A percentile compares a stretch with the other conserved stretches of the same genome.
Evolutionary conservation across 2,113 vertebrate species (phyloP).

Genomic region (Ammospiza caudacuta): DNA sequence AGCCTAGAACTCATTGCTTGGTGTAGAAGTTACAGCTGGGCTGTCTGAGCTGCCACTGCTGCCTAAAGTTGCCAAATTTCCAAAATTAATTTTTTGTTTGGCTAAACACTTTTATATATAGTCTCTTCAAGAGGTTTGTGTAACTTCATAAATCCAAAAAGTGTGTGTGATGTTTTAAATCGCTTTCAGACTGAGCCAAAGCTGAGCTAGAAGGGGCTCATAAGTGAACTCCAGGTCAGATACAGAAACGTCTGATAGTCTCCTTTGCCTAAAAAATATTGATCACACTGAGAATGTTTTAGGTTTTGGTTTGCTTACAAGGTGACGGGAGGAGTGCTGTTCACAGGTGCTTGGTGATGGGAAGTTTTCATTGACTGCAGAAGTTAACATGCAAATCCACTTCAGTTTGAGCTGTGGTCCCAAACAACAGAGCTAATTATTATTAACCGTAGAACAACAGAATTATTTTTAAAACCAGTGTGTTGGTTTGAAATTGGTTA

Average conservation of each 20-base stretch:
- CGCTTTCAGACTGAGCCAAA: not conserved
- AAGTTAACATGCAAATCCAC: not conserved
- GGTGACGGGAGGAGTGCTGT: not conserved
- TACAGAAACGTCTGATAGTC: not conserved
- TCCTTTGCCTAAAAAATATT: not conserved
- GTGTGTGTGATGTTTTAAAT: fast-evolving
- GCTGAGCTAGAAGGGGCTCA: not conserved
- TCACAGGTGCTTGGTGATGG: not conserved
- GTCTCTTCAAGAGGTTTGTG: not conserved
- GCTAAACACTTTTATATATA: not conserved
- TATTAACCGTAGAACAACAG: not conserved
- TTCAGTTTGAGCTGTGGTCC: not conserved
- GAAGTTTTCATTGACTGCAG: not conserved
- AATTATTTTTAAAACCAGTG: not conserved
- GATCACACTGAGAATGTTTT: not conserved
- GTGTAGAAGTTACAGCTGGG: not conserved
- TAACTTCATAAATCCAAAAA: not conserved
- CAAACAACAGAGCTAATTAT: not conserved
- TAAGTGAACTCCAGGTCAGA: not conserved
- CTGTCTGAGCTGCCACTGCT: not conserved
- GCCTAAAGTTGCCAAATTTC: not conserved
- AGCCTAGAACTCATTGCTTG: not conserved
- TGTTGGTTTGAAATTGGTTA: not conserved
- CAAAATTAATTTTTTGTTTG: not conserved
- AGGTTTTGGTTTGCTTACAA: not conserved